These are phyloP conservation scores for Pipistrellus kuhlii DNA, from an alignment of 2,797 vertebrate species.

Conservation along the genomic window DNA sequence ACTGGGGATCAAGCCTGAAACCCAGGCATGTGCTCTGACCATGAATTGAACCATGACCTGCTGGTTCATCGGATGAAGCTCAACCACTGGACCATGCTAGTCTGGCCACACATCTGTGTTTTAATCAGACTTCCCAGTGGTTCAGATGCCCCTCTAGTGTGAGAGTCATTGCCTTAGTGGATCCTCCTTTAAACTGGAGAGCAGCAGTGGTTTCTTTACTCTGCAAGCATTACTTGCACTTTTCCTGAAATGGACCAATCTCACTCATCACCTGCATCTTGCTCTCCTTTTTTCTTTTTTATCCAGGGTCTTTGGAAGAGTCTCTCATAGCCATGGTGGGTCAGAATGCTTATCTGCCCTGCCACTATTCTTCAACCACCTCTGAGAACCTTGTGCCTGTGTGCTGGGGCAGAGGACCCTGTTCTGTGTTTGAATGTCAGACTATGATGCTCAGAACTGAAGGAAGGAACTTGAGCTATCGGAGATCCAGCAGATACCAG, in stretches of 20 bases:
- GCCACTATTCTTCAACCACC: conserved; percentile 75
- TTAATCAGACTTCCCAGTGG: neutral
- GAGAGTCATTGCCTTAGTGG: neutral
- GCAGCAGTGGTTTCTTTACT: neutral
- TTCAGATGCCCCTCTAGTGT: neutral
- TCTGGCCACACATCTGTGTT: neutral
- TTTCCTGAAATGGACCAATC: neutral
- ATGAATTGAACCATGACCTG: no score
- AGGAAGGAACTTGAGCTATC: conserved; percentile 78
- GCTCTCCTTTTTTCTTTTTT: neutral
- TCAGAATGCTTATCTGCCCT: conserved; percentile 85
- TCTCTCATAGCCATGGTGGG: conserved; percentile 79
- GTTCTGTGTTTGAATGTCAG: conserved; percentile 83
- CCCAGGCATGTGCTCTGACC: no score
- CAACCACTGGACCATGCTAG: no score
- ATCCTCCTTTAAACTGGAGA: neutral
- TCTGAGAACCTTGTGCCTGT: neutral
- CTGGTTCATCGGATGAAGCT: no score
- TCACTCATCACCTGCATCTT: neutral
- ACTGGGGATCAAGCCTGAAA: no score
- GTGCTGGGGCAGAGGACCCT: neutral
- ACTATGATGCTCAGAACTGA: conserved; percentile 85
- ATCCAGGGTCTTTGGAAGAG: conserved; percentile 67
- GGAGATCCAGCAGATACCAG: conserved; percentile 84
- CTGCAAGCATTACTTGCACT: neutral